Conservation (phyloP, 2,888 invertebrate genomes). For the Macropis europaea region DNA sequence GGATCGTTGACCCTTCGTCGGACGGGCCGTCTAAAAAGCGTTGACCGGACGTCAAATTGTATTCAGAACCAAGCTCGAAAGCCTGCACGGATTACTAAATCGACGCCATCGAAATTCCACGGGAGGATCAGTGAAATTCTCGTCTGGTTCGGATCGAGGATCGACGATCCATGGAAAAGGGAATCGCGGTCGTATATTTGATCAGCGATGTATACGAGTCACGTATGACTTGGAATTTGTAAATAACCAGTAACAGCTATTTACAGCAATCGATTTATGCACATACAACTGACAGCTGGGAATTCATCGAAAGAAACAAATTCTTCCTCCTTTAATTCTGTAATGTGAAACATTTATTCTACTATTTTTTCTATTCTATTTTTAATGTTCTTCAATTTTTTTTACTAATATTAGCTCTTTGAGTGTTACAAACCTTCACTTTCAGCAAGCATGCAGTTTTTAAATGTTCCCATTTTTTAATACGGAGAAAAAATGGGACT, state of each 20-base stretch:
- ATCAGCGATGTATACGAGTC: not conserved
- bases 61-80: slow-evolving; percentile 42
- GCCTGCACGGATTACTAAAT: slow-evolving; percentile 46
- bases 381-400: too few relatives aligned
- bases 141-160: slow-evolving; percentile 12
- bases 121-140: slow-evolving; percentile 32
- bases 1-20: slow-evolving; percentile 39
- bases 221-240: not conserved
- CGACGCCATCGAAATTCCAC: slow-evolving; percentile 38
- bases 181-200: not conserved
- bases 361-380: not conserved
- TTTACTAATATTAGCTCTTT: too few relatives aligned
- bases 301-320: not conserved
- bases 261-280: not conserved
- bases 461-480: too few relatives aligned
- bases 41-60: slow-evolving; percentile 46
- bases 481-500: too few relatives aligned
- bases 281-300: not conserved
- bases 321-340: not conserved
- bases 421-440: too few relatives aligned
- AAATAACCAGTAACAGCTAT: not conserved
- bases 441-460: too few relatives aligned
- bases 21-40: slow-evolving; percentile 42
- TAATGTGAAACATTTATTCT: too few relatives aligned
- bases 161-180: slow-evolving; percentile 24